Conservation (phyloP, 2,888 invertebrate species). For the Cephus runcator region DNA sequence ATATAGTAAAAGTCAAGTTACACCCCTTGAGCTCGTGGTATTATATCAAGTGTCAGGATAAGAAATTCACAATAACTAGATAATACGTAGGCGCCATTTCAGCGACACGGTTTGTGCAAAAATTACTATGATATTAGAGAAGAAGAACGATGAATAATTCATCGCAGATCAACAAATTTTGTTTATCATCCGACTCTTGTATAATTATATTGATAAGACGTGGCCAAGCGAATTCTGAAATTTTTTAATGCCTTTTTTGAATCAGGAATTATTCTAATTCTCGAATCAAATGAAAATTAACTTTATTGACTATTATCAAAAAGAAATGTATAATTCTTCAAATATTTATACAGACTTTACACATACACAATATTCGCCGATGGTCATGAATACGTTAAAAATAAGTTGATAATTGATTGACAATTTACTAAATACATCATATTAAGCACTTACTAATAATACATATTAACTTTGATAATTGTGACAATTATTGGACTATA, state of each 20-base stretch:
- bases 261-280: no score
- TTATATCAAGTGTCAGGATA: not conserved
- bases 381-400: no score
- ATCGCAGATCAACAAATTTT: not conserved
- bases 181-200: not conserved
- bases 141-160: slow-evolving; percentile 22
- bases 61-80: not conserved
- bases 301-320: not conserved
- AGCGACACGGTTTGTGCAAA: slow-evolving; percentile 2
- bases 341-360: no score
- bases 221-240: not conserved
- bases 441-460: no score
- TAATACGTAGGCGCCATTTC: not conserved
- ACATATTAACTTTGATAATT: not conserved
- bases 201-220: slow-evolving; percentile 11
- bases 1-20: not conserved
- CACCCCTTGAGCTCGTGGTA: not conserved
- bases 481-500: not conserved
- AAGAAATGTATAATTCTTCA: slow-evolving; percentile 5
- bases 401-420: no score
- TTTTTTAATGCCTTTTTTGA: not conserved
- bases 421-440: no score
- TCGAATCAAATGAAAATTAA: not conserved
- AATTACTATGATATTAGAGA: slow-evolving; percentile 18
- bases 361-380: no score